phyloP scores from a whole-genome alignment of 2,888 invertebrate genomes.

The Antheraea yamamai region DNA sequence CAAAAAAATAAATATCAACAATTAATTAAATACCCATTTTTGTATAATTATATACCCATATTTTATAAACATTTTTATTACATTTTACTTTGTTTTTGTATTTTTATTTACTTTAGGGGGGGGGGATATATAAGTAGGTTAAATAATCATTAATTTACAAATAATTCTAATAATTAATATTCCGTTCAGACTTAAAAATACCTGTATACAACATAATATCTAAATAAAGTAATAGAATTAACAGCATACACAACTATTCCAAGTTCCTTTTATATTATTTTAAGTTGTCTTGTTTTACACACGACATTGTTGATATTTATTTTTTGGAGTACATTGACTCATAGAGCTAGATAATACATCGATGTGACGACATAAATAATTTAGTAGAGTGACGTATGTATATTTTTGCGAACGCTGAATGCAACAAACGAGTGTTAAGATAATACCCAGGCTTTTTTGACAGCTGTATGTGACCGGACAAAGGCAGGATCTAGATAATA shows the following conservation, averaged over 20 bases:
- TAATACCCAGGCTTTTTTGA: conserved; percentile 63
- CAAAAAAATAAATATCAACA: neutral
- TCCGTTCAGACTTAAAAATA: neutral
- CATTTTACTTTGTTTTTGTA: neutral
- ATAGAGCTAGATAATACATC: conserved; percentile 35
- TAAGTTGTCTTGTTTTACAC: conserved; percentile 7
- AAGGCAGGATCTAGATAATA: conserved; percentile 78
- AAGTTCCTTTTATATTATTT: neutral
- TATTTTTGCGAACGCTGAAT: conserved; percentile 35
- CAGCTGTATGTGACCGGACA: conserved; percentile 51
- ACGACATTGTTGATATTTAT: conserved; percentile 15
- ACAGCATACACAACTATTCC: neutral
- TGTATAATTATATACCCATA: neutral
- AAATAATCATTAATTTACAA: neutral
- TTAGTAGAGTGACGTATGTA: conserved; percentile 40
- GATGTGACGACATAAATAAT: conserved; percentile 44
- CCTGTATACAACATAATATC: neutral
- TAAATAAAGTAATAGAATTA: neutral
- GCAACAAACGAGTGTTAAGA: conserved; percentile 39
- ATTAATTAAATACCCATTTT: neutral
- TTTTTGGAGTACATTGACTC: conserved; percentile 47
- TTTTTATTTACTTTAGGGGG: neutral
- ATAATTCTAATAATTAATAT: neutral
- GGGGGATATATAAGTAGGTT: neutral
- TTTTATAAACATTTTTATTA: neutral